Evolutionary conservation across 2,113 vertebrate species (phyloP).

Genomic region (Cryptoleucopteryx plumbea): DNA sequence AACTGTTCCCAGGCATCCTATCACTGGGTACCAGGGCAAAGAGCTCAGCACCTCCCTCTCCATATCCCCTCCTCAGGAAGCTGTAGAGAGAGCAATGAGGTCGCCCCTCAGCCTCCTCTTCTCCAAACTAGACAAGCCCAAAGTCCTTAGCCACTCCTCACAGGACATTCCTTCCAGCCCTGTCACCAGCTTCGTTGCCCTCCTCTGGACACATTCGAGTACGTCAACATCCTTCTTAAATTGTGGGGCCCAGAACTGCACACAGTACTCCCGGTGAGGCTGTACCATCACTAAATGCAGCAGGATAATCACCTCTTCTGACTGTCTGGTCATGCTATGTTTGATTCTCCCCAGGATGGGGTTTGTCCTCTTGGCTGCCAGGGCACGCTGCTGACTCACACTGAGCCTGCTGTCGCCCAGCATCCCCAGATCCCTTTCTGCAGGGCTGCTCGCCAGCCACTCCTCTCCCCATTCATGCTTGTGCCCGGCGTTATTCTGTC

Average conservation of each 20-base stretch:
- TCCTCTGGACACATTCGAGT: not conserved
- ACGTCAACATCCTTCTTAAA: not conserved
- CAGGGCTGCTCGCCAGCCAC: not conserved
- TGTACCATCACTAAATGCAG: accelerated
- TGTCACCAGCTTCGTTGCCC: not conserved
- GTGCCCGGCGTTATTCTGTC: accelerated
- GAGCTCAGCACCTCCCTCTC: not conserved
- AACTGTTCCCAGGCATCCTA: accelerated
- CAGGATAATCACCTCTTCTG: accelerated
- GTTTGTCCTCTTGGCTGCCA: not conserved
- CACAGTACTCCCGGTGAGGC: not conserved
- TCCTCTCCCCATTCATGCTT: not conserved
- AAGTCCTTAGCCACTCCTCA: not conserved
- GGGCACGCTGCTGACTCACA: not conserved
- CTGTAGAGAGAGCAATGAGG: not conserved
- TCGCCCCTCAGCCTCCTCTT: not conserved
- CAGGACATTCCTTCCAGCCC: not conserved
- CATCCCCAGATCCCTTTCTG: not conserved
- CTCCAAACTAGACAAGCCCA: not conserved
- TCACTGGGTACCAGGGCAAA: not conserved
- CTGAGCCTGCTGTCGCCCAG: not conserved
- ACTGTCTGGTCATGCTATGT: not conserved
- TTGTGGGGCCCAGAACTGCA: not conserved
- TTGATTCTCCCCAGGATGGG: not conserved
- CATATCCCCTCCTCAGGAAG: not conserved